Evolutionary conservation across 92 coral and sea anemone genomes (phyloP).

Genomic region (Porites lobata): DNA sequence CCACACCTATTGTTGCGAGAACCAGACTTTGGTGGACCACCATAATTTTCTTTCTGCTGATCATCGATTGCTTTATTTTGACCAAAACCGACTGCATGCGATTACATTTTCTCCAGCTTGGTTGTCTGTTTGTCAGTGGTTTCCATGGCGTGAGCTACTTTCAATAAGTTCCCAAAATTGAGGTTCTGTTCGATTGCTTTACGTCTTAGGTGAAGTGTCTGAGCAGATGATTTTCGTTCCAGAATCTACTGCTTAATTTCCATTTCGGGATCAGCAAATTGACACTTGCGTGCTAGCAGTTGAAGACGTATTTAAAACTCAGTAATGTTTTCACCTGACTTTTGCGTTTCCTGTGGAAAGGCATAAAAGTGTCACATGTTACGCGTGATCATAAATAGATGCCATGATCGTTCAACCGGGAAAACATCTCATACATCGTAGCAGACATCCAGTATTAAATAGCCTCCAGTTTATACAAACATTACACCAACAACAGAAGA

Average conservation of each 20-base stretch:
- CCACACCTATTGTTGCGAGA: constrained; percentile 59
- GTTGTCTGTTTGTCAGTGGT: constrained; percentile 65
- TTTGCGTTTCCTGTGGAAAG: constrained; percentile 50
- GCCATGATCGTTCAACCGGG: too few relatives aligned
- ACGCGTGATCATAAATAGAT: too few relatives aligned
- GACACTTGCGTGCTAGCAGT: constrained; percentile 53
- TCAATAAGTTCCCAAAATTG: constrained; percentile 56
- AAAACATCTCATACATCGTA: too few relatives aligned
- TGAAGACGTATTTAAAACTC: constrained; percentile 53
- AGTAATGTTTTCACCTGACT: constrained; percentile 60
- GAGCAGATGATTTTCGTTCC: constrained; percentile 47
- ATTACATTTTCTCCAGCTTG: constrained; percentile 64
- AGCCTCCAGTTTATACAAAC: too few relatives aligned
- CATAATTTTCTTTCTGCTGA: constrained; percentile 6
- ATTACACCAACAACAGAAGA: too few relatives aligned
- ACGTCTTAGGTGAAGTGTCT: constrained; percentile 51
- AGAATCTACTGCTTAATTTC: constrained; percentile 60
- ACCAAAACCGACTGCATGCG: constrained; percentile 45
- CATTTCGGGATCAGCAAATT: neutral
- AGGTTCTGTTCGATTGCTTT: constrained; percentile 75
- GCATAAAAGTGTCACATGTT: neutral
- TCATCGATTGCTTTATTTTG: constrained; percentile 28
- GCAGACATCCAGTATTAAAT: too few relatives aligned
- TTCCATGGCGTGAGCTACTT: constrained; percentile 66
- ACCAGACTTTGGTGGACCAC: constrained; percentile 3